These are phyloP conservation scores for Tenthredo notha DNA, from an alignment of 2,888 invertebrate genomes.

Conservation along the genomic window DNA sequence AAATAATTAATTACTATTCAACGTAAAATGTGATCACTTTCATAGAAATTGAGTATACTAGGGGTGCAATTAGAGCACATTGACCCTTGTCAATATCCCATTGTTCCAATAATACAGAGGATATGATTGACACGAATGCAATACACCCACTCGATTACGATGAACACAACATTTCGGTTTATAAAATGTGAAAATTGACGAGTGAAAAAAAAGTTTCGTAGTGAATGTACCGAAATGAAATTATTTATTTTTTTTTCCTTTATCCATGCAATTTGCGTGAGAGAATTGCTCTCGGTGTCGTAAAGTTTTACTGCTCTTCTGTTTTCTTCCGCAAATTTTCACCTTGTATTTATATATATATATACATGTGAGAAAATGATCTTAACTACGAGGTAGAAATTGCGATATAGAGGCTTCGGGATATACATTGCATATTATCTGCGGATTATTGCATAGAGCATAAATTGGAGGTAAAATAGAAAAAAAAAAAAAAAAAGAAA, in stretches of 20 bases:
- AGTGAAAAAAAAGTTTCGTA: background rate
- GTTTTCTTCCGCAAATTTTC: constrained; percentile 33
- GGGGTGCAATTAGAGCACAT: no score
- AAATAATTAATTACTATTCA: no score
- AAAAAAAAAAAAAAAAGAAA: no score
- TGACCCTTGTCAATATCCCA: no score
- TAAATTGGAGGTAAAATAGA: background rate
- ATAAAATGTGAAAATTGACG: background rate
- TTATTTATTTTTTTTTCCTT: no score
- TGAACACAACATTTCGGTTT: background rate
- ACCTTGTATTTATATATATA: background rate
- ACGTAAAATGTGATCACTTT: no score
- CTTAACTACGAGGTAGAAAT: background rate
- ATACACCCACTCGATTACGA: no score
- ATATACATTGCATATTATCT: background rate
- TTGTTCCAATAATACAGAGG: no score
- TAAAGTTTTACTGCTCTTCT: constrained; percentile 36
- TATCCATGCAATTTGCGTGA: background rate
- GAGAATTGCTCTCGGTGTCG: background rate
- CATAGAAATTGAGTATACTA: no score
- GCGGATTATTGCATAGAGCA: no score
- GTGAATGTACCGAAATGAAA: background rate
- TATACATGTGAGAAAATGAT: constrained; percentile 5
- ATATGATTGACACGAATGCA: no score
- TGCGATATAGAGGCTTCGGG: background rate